Base-by-base conservation (phyloP, 2,797 vertebrate species). In the Botia almorhae region DNA sequence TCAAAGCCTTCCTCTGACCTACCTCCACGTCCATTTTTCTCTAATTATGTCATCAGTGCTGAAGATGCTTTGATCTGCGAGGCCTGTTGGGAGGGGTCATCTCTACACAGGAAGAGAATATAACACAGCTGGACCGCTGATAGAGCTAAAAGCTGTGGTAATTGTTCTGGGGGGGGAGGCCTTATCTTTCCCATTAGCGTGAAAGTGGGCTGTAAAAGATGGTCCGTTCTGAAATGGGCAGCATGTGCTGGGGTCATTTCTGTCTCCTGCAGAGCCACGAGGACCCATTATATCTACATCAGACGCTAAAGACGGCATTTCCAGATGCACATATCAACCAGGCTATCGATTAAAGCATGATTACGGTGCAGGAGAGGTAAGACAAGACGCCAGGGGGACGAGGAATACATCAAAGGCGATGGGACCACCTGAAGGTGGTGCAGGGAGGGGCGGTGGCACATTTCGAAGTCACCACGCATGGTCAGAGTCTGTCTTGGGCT, bases 151-250 rank as follows among this genome's bases (percentile, higher is more conserved):
- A 69, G 76, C 76, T 63, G 76, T 19, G 53, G 33, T 55, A 82
- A 89, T 88, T 93, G 90, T 89, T 90, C 88, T 91, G 90, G 89
- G 61, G 61, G 69, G 82, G 86, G 82, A 74, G 81, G 87, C 87
- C 90, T 90, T 90, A 92, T 93, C 90, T 91, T 91, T 93, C 89
- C 92, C 88, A 93, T 93, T 93, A 92, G 87, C 0, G 88, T 90
- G 91, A 91, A 91, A 92, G 91, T 91, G 90, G 90, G 91, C 90
- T 91, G 89, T 93, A 90, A 93, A 80, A 90, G 88, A 91, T 90
- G 89, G 92, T 16, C 87, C 89, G 61, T 82, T 77, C 77, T 50
- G 46, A 80, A 81, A 91, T 91, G 89, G 91, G 81, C 77, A 58
- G 60, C 43, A 29, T 72, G 67, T 75, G 56, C 10, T 14, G 60